Base-by-base conservation (phyloP, 2,888 invertebrate genomes). In the Branchellion lobata region DNA sequence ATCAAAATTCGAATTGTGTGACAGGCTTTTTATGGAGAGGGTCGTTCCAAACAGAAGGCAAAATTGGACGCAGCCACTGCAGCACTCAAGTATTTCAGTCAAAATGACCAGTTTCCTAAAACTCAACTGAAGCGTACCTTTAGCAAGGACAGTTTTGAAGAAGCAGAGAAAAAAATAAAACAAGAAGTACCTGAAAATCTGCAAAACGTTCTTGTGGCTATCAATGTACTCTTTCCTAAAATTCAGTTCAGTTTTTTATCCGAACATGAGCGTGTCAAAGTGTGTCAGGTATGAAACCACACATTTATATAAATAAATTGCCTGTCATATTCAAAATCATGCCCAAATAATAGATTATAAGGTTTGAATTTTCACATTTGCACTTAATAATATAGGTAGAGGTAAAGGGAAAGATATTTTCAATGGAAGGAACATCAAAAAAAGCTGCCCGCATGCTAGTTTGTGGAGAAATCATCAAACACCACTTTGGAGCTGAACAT, bases 41-140 rank as follows among this genome's bases (percentile, higher is more conserved):
- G 61, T 18, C 61, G 61, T n/a, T 57, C 61, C n/a, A 57, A 57
- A n/a, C 61, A 57, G 61, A 57, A 57, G 21, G 61, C 61, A 8
- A 57, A 57, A 57, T 24, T 5, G 5, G 61, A 57, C 24, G 61
- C 61, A 3, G 61, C 61, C 5, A 57, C 61, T 24, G 61, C 21
- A 3, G 61, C 61, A 3, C 5, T 57, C 3, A 57, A 24, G 24
- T 24, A 57, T n/a, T n/a, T 57, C 3, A n/a, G 21, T 3, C n/a
- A 57, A 5, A 57, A 5, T 14, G 21, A 57, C 24, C 61, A 57
- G 61, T 57, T 57, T 8, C 21, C 24, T 14, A 57, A 57, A 57
- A 57, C 5, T 57, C 3, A 3, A 57, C 5, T 14, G 24, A 57
- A 24, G 24, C 21, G 24, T 14, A 18, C 21, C 5, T 57, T n/a